phyloP scores from a whole-genome alignment of 2,113 vertebrate species.

The Hemiprocne comata region DNA sequence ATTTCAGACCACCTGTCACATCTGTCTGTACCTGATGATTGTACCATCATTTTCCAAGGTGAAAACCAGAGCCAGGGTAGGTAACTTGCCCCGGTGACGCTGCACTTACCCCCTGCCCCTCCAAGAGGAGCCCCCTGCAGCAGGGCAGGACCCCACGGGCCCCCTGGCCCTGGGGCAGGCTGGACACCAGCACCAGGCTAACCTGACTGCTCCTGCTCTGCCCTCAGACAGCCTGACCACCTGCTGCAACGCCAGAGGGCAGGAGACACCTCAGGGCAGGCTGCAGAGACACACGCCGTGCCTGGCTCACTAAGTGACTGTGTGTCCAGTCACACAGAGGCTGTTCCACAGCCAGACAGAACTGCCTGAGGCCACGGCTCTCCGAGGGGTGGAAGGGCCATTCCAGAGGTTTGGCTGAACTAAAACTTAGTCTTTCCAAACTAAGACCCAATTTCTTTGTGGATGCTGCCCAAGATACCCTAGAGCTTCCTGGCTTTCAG shows the following conservation, averaged over 20 bases:
- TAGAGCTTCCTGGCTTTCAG: conserved; percentile 6
- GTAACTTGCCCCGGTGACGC: neutral
- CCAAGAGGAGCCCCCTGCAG: neutral
- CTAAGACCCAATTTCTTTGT: conserved; percentile 19
- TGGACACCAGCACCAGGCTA: neutral
- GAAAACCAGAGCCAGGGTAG: neutral
- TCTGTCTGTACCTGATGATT: too few relatives aligned
- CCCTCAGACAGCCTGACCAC: neutral
- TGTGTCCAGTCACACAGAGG: neutral
- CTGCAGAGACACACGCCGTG: too few relatives aligned
- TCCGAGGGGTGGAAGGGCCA: neutral
- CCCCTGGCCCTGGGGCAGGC: too few relatives aligned
- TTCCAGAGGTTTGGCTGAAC: neutral
- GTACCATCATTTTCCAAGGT: too few relatives aligned
- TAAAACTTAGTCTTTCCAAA: neutral
- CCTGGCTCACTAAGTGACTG: too few relatives aligned
- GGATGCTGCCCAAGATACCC: conserved; percentile 30
- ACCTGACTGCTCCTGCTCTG: neutral
- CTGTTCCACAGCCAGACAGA: neutral
- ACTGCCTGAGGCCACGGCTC: neutral
- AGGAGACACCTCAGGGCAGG: too few relatives aligned
- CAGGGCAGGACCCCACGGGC: neutral
- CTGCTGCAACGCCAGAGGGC: neutral
- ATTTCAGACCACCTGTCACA: neutral
- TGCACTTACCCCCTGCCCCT: neutral